Conservation (phyloP, 2,888 invertebrate species). For the Drosophila vallismaia region DNA sequence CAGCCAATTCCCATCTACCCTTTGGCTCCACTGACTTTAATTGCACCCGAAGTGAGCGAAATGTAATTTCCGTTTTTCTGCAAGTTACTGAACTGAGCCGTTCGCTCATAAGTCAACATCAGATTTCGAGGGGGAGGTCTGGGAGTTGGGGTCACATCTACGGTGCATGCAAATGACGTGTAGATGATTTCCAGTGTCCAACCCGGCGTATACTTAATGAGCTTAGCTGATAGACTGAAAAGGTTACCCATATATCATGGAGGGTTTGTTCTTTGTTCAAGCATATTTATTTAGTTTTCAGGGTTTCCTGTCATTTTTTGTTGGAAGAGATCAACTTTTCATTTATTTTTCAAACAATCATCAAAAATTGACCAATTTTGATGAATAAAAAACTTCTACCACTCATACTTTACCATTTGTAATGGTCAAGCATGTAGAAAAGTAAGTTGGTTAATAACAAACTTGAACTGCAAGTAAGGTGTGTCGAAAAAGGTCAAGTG, state of each 20-base stretch:
- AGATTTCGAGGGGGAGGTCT: slow-evolving; percentile 15
- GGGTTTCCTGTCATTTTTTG: too few relatives aligned
- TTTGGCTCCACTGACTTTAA: slow-evolving; percentile 50
- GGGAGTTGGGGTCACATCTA: slow-evolving; percentile 19
- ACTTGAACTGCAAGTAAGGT: neutral
- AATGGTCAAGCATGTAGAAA: neutral
- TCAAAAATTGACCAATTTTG: too few relatives aligned
- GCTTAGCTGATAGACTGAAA: slow-evolving; percentile 40
- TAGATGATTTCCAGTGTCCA: slow-evolving; percentile 32
- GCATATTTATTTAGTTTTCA: too few relatives aligned
- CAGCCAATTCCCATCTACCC: neutral
- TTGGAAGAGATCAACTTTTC: too few relatives aligned
- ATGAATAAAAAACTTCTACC: too few relatives aligned
- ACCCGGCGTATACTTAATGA: slow-evolving; percentile 66
- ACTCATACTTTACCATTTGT: too few relatives aligned
- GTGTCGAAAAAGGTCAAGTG: neutral
- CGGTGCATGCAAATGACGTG: slow-evolving; percentile 35
- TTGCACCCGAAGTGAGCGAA: slow-evolving; percentile 62
- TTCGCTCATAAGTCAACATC: slow-evolving; percentile 60
- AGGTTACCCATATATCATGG: slow-evolving; percentile 41
- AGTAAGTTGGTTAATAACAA: neutral
- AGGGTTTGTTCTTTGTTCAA: neutral
- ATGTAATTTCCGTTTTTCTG: slow-evolving; percentile 70
- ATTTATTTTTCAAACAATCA: too few relatives aligned
- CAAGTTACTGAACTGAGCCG: slow-evolving; percentile 34